Evolutionary conservation across 2,113 vertebrate genomes (phyloP), one percentile per base, ranked within the genome.

Genomic region (Cryptoleucopteryx plumbea): DNA sequence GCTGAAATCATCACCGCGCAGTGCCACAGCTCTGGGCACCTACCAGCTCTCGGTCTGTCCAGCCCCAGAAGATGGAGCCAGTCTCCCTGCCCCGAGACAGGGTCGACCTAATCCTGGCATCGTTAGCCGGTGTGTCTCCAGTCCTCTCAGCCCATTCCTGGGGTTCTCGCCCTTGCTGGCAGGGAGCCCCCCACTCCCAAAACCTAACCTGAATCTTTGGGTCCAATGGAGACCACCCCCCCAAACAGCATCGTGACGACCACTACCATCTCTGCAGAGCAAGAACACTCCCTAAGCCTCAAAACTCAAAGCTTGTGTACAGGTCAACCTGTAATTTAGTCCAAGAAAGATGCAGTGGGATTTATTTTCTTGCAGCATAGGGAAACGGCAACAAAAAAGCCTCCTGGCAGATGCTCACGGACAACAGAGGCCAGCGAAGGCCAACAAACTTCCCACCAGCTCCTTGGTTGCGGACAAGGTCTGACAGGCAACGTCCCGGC

Each of bases 91-190:
- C 59, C 27, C 4, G 4, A 7, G 7, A 7, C 50, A 23, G 55
- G 27, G n/a, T 3, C 1, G 3, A 3, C 4, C 71, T 10, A 5
- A 13, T 7, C 23, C n/a, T 16, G 31, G 16, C 1, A 2, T 1
- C 7, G 11, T 13, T 23, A 25, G 5, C 19, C 3, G 2, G 4
- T 2, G 11, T 0, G 0, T 23, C 45, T 23, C 73, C 25, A 1
- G 26, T 14, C 17, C 47, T 27, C 27, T 13, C 65, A 61, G 65
- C 38, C 55, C 40, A 1, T 16, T 20, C 75, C 75, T 2, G 40
- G 40, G 14, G 34, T 8, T 32, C 45, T 65, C 9, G 1, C 29
- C 50, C 83, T 47, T 1, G 11, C 59, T 19, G 27, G 26, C 22
- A 5, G 34, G 27, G 34, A 52, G 10, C 3, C 36, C 13, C 16